Base-by-base conservation (phyloP, 1,140 invertebrate genomes). In the Lanistes nyassanus region DNA sequence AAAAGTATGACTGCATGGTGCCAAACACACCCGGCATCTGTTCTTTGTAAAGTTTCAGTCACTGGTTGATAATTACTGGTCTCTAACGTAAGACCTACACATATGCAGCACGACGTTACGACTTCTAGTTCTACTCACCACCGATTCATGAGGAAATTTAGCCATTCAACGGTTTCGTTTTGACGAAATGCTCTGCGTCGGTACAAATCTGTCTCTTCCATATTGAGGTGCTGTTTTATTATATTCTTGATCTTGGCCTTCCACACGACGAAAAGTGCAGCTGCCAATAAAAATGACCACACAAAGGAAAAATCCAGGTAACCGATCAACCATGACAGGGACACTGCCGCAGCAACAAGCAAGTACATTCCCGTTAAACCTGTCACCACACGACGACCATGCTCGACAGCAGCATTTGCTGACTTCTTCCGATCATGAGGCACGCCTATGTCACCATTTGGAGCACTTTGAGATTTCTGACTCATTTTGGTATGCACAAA, bases 111-210 rank as follows among this genome's bases (percentile, higher is more conserved):
- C n/a, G n/a, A n/a, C n/a, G n/a, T n/a, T n/a, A n/a, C n/a, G n/a
- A n/a, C n/a, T n/a, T n/a, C n/a, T n/a, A n/a, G 37, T 39, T 53
- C 39, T 51, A 82, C 88, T 85, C 81, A 91, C 91, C 91, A 92
- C 86, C 90, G 86, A 80, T 91, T 91, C 23, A 92, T 74, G 19
- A 92, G 80, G 67, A 91, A 88, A 78, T 90, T 92, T n/a, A 91
- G 80, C 91, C 91, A 92, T 75, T 92, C 91, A 55, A 88, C 89
- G 3, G 91, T 91, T 79, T 92, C 91, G 69, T 90, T 89, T 74
- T 90, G 90, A 64, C 88, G 86, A 36, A 91, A 81, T 6, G 91
- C 90, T 56, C 90, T 84, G 77, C 89, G 89, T 42, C 90, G 84
- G 71, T 90, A 87, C 26, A 91, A 81, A 39, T 86, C 85, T 6